Conservation (phyloP, 2,888 invertebrate species). For the Nephrotoma guestfalica region DNA sequence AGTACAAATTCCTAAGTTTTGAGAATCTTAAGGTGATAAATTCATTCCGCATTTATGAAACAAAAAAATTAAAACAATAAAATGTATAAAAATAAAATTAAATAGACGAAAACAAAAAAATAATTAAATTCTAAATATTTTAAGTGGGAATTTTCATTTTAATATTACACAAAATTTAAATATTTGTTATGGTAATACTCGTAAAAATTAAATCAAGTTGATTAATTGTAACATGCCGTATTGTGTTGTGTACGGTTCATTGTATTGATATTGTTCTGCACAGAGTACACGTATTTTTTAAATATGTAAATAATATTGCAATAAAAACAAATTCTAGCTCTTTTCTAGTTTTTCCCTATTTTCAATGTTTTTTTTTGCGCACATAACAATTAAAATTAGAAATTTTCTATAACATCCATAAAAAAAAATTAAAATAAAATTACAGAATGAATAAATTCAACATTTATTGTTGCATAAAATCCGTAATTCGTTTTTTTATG, state of each 20-base stretch:
- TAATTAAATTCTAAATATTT: not conserved
- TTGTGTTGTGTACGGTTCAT: not conserved
- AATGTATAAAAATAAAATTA: too few species aligned
- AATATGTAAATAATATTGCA: not conserved
- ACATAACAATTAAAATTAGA: not conserved
- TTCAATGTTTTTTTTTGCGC: not conserved
- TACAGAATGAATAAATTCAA: not conserved
- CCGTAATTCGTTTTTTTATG: not conserved
- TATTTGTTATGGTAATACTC: not conserved
- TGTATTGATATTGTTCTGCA: not conserved
- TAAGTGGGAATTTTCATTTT: not conserved
- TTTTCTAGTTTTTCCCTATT: not conserved
- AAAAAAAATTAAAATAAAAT: not conserved
- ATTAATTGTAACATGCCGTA: not conserved
- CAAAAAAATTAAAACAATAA: too few species aligned
- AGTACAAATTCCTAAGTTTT: too few species aligned
- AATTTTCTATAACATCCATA: not conserved
- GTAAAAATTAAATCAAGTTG: not conserved
- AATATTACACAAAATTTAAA: not conserved
- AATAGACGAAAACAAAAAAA: not conserved
- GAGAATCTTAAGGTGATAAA: too few species aligned
- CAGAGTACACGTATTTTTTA: not conserved
- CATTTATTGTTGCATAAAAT: not conserved
- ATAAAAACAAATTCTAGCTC: not conserved
- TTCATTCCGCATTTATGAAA: too few species aligned